These are phyloP conservation scores for Pycnonotus jocosus DNA, from an alignment of 2,113 vertebrate species.

Conservation along the genomic window DNA sequence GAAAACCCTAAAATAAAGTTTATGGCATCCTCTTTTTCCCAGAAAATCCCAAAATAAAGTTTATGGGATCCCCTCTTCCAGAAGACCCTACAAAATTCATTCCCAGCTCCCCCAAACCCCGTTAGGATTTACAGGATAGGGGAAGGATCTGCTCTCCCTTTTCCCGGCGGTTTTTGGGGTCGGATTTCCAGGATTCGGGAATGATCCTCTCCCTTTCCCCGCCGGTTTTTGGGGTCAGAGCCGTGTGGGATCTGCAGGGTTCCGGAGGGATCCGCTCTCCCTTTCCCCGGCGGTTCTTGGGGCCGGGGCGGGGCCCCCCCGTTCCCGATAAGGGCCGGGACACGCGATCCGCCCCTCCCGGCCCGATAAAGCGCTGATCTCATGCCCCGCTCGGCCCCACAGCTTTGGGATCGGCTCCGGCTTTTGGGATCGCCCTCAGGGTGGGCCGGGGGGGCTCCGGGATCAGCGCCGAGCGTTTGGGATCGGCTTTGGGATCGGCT, in stretches of 20 bases:
- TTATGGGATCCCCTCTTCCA: background rate
- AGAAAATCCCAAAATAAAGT: background rate
- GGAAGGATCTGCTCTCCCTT: background rate
- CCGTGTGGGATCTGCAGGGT: too few relatives aligned
- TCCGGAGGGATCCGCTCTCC: background rate
- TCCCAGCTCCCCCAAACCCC: background rate
- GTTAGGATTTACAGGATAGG: background rate
- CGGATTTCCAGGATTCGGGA: rapidly evolving
- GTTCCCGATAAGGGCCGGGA: background rate
- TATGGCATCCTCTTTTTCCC: background rate
- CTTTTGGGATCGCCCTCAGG: background rate
- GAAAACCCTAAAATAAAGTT: background rate
- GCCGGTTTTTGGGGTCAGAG: background rate
- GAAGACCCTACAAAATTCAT: background rate
- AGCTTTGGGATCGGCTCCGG: background rate
- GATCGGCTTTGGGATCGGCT: background rate
- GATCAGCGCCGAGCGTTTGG: too few relatives aligned
- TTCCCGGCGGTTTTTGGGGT: background rate
- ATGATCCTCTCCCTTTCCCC: background rate
- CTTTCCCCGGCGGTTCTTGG: background rate
- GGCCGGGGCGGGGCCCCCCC: background rate
- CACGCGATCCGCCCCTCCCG: background rate
- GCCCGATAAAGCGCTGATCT: background rate
- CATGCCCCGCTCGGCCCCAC: background rate
- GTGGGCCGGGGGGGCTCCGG: background rate